Percentiles rank a stretch among this genome's conserved stretches.
Conservation (phyloP, 2,797 vertebrate species). For the Amblyraja radiata region DNA sequence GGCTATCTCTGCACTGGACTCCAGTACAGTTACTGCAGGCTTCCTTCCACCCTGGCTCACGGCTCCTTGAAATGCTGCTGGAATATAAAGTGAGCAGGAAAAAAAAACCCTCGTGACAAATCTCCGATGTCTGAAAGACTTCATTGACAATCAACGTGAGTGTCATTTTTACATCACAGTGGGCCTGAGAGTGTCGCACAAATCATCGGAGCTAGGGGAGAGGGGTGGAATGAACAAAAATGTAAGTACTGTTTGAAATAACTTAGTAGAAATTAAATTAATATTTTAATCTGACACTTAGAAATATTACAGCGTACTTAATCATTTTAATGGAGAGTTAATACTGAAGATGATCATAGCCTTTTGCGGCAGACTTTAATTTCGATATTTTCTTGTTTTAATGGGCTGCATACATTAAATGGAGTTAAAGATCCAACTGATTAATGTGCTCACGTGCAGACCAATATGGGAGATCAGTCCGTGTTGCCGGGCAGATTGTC, state of each 20-base stretch:
- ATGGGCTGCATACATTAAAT: conserved; percentile 34
- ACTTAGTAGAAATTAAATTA: conserved; percentile 37
- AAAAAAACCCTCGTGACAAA: background rate
- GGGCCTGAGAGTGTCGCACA: background rate
- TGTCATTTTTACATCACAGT: background rate
- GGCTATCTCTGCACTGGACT: background rate
- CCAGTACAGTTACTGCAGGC: background rate
- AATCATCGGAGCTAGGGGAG: conserved; percentile 21
- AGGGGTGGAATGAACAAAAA: conserved; percentile 33
- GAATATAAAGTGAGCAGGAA: background rate
- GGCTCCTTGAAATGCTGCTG: background rate
- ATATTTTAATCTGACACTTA: conserved; percentile 36
- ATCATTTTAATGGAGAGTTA: conserved; percentile 37
- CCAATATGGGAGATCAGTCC: background rate
- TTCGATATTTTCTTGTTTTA: conserved; percentile 36
- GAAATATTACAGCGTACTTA: conserved; percentile 23
- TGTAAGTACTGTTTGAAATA: conserved; percentile 27
- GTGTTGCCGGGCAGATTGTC: background rate
- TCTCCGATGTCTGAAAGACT: conserved; percentile 5
- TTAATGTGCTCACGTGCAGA: background rate
- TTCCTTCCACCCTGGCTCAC: background rate
- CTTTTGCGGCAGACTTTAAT: conserved; percentile 29
- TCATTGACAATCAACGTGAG: conserved; percentile 20
- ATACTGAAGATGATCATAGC: conserved; percentile 16
- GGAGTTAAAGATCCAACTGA: conserved; percentile 16